Percentiles rank a stretch among this genome's conserved stretches.
phyloP scores from a whole-genome alignment of 2,797 vertebrate genomes.

The Neosalanx taihuensis region DNA sequence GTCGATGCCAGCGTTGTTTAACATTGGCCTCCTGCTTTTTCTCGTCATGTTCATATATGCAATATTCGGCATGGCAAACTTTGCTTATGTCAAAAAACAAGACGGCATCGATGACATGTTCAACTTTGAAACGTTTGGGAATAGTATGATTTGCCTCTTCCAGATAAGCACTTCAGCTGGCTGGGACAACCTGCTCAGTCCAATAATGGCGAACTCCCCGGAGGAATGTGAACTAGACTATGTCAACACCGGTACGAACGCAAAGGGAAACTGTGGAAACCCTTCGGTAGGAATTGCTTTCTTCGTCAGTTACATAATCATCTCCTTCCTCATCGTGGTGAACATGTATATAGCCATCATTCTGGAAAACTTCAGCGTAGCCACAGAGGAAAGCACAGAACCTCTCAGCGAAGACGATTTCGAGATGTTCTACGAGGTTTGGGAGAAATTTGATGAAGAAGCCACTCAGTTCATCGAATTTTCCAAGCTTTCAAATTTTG shows the following conservation, averaged over 20 bases:
- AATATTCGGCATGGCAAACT: conserved; percentile 98
- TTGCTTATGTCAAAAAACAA: conserved; percentile 93
- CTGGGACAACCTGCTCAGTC: conserved; percentile 94
- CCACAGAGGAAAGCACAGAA: conserved; percentile 97
- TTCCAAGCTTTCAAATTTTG: conserved; percentile 85
- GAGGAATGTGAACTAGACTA: conserved; percentile 83
- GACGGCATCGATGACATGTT: conserved; percentile 95
- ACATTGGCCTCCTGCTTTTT: conserved; percentile 95
- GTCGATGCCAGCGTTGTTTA: conserved; percentile 96
- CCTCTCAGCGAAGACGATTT: conserved; percentile 98
- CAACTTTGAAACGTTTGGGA: conserved; percentile 98
- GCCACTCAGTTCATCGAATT: conserved; percentile 98
- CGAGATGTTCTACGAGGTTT: conserved; percentile 98
- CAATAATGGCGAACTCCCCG: conserved; percentile 89
- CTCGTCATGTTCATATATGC: conserved; percentile 99
- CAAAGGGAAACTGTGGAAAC: conserved; percentile 90
- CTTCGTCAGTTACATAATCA: conserved; percentile 98
- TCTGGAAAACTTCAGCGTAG: conserved; percentile 98
- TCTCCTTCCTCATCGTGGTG: conserved; percentile 98
- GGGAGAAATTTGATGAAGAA: conserved; percentile 96
- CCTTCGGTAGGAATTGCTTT: conserved; percentile 93
- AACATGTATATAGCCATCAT: conserved; percentile 99
- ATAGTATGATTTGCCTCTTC: conserved; percentile 98
- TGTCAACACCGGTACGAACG: conserved; percentile 84
- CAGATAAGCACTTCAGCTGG: conserved; percentile 97